Percentiles rank a stretch among this genome's conserved stretches.
Conservation (phyloP, 2,888 invertebrate species). For the Lepidochrysops patricia region DNA sequence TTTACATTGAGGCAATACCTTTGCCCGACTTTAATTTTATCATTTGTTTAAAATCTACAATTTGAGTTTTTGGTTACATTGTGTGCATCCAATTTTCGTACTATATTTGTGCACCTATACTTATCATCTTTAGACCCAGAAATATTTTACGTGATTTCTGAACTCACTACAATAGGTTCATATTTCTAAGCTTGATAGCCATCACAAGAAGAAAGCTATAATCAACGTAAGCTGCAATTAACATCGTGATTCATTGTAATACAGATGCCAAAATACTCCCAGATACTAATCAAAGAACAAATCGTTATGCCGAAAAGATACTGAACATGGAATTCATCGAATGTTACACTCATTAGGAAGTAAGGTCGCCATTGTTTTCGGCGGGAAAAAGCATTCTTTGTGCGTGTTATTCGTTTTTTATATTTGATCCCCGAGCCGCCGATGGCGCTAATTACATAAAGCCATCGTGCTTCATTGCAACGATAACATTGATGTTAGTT, state of each 20-base stretch:
- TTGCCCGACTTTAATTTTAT: neutral
- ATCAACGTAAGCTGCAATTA: neutral
- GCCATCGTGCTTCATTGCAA: slow-evolving; percentile 2
- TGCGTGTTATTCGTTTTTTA: slow-evolving; percentile 57
- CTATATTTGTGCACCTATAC: no score
- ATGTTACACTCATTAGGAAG: slow-evolving; percentile 58
- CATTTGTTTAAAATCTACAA: no score
- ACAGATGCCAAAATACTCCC: slow-evolving; percentile 3
- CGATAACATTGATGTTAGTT: slow-evolving; percentile 18
- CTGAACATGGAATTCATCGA: slow-evolving; percentile 48
- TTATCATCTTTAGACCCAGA: no score
- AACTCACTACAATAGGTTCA: neutral
- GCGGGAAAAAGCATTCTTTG: slow-evolving; percentile 59
- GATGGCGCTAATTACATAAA: slow-evolving; percentile 42
- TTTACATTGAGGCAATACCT: neutral
- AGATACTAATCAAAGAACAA: slow-evolving; percentile 21
- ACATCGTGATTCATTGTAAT: neutral
- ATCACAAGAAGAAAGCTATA: neutral
- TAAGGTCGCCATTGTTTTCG: slow-evolving; percentile 52
- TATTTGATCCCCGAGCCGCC: slow-evolving; percentile 43
- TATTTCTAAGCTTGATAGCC: neutral
- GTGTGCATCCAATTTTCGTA: no score
- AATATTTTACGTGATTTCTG: no score
- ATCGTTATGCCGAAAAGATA: slow-evolving; percentile 36
- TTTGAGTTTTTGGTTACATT: no score